Conservation (phyloP, 2,888 invertebrate species). For the Neria commutata region DNA sequence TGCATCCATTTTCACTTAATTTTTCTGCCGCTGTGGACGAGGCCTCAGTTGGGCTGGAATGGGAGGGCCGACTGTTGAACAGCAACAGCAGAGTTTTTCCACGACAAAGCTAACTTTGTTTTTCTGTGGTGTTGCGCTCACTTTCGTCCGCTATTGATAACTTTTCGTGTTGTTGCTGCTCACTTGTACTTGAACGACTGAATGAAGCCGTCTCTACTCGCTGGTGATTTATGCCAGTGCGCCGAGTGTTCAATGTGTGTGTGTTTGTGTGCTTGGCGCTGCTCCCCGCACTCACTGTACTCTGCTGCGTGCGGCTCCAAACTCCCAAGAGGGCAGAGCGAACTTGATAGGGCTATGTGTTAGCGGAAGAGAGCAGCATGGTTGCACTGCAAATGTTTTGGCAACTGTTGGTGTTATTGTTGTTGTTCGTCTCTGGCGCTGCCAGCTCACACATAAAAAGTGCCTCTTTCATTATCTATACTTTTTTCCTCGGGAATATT, state of each 20-base stretch:
- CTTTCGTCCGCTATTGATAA: background rate
- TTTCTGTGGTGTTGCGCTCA: background rate
- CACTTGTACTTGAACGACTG: slow-evolving; percentile 11
- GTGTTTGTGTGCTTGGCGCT: background rate
- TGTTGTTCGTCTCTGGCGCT: too few species aligned
- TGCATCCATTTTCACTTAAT: background rate
- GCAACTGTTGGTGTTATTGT: too few species aligned
- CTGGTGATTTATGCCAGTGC: slow-evolving; percentile 12
- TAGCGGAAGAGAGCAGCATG: too few species aligned
- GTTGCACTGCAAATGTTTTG: too few species aligned
- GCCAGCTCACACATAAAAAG: too few species aligned
- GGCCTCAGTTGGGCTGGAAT: background rate
- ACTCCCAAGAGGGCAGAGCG: too few species aligned
- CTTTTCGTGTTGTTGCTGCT: slow-evolving; percentile 4
- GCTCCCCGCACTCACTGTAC: background rate
- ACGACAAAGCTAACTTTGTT: background rate
- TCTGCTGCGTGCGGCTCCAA: background rate
- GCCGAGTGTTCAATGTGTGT: too few species aligned
- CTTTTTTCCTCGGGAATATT: too few species aligned
- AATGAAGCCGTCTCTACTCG: slow-evolving; percentile 10
- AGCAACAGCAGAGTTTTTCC: background rate
- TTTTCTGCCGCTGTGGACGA: background rate
- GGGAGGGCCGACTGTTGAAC: background rate
- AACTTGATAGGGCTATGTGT: too few species aligned
- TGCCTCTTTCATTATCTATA: too few species aligned